phyloP scores from a whole-genome alignment of 2,797 vertebrate genomes.

The Pygocentrus nattereri region DNA sequence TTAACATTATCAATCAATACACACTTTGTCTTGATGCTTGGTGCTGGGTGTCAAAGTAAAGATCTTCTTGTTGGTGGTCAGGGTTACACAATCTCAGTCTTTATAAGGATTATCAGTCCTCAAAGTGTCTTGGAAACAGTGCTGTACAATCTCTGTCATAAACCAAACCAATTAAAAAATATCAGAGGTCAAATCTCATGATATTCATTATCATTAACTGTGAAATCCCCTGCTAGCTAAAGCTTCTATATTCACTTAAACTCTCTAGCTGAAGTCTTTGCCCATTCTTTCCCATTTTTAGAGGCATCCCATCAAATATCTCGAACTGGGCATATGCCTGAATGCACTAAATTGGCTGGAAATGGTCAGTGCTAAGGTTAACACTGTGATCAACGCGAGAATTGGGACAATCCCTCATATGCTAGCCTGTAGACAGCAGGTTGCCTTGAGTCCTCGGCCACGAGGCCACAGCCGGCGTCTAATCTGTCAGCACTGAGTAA shows the following conservation, averaged over 20 bases:
- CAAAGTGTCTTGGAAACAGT: not conserved
- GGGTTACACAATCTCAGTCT: not conserved
- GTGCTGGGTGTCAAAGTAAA: not conserved
- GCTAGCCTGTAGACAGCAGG: constrained; percentile 71
- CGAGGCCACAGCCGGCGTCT: constrained; percentile 66
- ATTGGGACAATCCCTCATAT: constrained; percentile 80
- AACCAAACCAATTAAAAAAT: not conserved
- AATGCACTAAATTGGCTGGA: constrained; percentile 66
- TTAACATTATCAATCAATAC: not conserved
- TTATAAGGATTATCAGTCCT: not conserved
- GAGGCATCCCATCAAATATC: constrained; percentile 65
- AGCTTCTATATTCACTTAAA: not conserved
- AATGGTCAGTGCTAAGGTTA: constrained; percentile 68
- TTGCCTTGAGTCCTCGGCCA: constrained; percentile 73
- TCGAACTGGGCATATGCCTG: constrained; percentile 71
- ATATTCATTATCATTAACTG: not conserved
- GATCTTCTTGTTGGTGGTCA: not conserved
- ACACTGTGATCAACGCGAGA: constrained; percentile 75
- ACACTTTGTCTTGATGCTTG: not conserved
- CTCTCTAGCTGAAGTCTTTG: not conserved
- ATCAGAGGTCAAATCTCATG: not conserved
- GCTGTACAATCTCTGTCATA: not conserved
- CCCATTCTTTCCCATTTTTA: not conserved
- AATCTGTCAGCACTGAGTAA: constrained; percentile 69
- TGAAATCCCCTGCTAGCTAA: not conserved